Base-by-base conservation (phyloP, 2,113 vertebrate species). In the Clinocottus analis region DNA sequence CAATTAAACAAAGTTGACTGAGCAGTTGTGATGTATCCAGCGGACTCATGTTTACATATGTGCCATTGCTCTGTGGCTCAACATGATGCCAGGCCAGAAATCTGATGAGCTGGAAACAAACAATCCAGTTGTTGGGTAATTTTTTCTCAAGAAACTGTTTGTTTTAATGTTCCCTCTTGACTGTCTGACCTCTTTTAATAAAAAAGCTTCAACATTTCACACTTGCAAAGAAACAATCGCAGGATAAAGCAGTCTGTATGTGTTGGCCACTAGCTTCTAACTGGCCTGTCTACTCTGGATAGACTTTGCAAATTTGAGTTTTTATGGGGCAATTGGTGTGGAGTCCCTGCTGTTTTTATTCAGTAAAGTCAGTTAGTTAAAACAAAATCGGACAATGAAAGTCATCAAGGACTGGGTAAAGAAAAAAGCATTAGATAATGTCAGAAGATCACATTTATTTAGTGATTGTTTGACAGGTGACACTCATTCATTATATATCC, bases 101-200 rank as follows among this genome's bases (percentile, higher is more conserved):
- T 56, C 62, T 69, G n/a, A 63, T 72, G 47, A 70, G 70, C 51
- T 70, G 64, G 4, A 68, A 56, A 64, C 45, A 77, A 83, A 79
- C 29, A 6, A 67, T 63, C 41, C 60, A 33, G 55, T 66, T 65
- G 11, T 66, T 7, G 9, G 31, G 7, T 77, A 7, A 55, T 76
- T 73, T 47, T 75, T 67, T 71, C 47, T 11, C 29, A 51, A 62
- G n/a, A 21, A 63, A 55, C 2, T 45, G 21, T 58, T 51, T 60
- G 25, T 51, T 74, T 75, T 68, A 21, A 45, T 3, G 10, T 27
- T 45, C 33, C 51, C 19, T 14, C 12, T 49, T 49, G 51, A 65
- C 49, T 76, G 16, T 29, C 23, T 47, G 51, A 61, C 10, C 29
- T 74, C 16, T 29, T 25, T 27, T 43, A 2, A 75, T n/a, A 55